Evolutionary conservation across 2,797 vertebrate genomes (phyloP), one percentile per base, ranked within the genome.

Genomic region (Gallinago solitaria): DNA sequence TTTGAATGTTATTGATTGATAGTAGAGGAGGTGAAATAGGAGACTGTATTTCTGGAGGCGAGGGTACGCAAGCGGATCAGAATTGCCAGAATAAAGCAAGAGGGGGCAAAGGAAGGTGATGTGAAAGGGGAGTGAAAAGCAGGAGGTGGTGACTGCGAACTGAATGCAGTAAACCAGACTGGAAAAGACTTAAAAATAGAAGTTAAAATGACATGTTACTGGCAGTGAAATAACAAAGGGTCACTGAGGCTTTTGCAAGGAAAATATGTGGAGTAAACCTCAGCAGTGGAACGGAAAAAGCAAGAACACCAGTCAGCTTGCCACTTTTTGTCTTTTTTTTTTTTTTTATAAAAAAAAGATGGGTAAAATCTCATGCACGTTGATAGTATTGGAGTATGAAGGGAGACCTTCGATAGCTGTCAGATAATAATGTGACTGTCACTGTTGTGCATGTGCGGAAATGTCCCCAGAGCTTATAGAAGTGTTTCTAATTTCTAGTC

Each of bases 1-100:
- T 78, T 90, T 95, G n/a, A 89, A 63, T 87, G 89, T 37, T 77
- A 89, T 56, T 67, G 68, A 89, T 59, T 84, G 60, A 28, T 41
- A 35, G 37, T n/a, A 63, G 27, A 45, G 68, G 43, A 91, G 60
- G 30, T 85, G 43, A 85, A 89, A 87, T 60, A 59, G 9, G 32
- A 71, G 47, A 23, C 19, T 33, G 4, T 54, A 27, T 63, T 70
- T 91, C 69, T 91, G 75, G 64, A 83, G 68, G 64, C 63, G 74
- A 60, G 39, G n/a, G 11, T 63, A 19, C 35, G 61, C 33, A 59
- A 57, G 47, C 27, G 76, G 59, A 63, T 63, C 85, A 70, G 73
- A 89, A 74, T 11, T 81, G 39, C 71, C 51, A 60, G 75, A 89
- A 87, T 74, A 87, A 92, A 93, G 51, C n/a, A 54, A 56, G 32